Evolutionary conservation across 2,888 invertebrate genomes (phyloP).

Genomic region (Cephalotes varians): DNA sequence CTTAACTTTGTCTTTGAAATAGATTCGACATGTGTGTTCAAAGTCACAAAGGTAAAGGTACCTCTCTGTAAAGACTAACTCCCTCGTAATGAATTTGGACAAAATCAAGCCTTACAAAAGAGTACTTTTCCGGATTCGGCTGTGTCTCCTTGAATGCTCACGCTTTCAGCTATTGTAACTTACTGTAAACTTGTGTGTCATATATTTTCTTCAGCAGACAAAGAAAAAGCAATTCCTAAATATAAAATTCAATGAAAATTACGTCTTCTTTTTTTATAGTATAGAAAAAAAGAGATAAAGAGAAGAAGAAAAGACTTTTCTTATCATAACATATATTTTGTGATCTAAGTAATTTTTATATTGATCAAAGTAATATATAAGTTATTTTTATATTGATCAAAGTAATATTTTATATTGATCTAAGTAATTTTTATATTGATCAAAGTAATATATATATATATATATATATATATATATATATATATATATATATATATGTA

Average conservation of each 20-base stretch:
- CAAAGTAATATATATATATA: not conserved
- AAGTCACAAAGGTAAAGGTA: not conserved
- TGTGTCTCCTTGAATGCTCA: not conserved
- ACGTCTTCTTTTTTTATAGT: not conserved
- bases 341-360: conserved; percentile 1
- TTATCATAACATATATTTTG: not conserved
- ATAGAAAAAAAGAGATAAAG: too few relatives aligned
- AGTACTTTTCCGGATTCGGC: conserved; percentile 3
- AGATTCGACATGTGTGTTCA: not conserved
- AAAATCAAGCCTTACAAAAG: conserved; percentile 16
- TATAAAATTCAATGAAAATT: not conserved
- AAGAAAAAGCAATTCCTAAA: not conserved
- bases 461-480: too few relatives aligned
- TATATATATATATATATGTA: too few relatives aligned
- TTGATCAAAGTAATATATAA: not conserved
- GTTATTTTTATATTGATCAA: too few relatives aligned
- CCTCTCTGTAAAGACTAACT: not conserved
- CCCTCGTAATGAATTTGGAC: conserved; percentile 3
- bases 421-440: not conserved
- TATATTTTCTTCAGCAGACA: not conserved
- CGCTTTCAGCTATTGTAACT: not conserved
- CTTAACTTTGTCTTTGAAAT: conserved; percentile 3
- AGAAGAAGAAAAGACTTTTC: not conserved
- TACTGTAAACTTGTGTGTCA: not conserved
- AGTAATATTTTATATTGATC: not conserved